phyloP scores from a whole-genome alignment of 2,797 vertebrate genomes.

The Merluccius polli region DNA sequence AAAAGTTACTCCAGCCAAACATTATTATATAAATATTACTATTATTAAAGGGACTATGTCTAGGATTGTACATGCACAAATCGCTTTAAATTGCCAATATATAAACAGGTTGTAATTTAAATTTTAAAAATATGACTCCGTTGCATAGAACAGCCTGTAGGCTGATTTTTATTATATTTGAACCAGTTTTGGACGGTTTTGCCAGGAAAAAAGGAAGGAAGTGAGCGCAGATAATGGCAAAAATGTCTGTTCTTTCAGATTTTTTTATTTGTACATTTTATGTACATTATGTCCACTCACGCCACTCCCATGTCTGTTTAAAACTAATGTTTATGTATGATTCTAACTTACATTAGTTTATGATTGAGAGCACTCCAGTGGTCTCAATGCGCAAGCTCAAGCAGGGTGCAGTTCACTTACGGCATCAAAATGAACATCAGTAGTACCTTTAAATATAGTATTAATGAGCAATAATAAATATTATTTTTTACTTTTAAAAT shows the following conservation, averaged over 20 bases:
- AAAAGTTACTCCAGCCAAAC: too few relatives aligned
- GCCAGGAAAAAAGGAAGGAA: neutral
- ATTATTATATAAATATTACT: too few relatives aligned
- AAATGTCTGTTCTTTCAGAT: neutral
- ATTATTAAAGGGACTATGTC: too few relatives aligned
- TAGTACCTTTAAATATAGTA: too few relatives aligned
- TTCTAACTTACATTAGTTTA: neutral
- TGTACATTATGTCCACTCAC: neutral
- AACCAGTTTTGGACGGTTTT: neutral
- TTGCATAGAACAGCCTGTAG: neutral
- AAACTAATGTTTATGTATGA: neutral
- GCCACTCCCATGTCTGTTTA: neutral
- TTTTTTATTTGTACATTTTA: neutral
- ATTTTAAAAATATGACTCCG: neutral
- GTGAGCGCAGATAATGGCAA: neutral
- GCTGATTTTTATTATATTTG: neutral
- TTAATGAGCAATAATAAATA: too few relatives aligned
- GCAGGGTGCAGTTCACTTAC: too few relatives aligned
- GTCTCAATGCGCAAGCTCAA: too few relatives aligned
- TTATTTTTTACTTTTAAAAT: too few relatives aligned
- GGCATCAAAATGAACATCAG: too few relatives aligned
- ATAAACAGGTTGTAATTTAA: neutral
- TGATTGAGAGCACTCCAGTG: too few relatives aligned
- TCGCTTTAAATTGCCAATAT: neutral
- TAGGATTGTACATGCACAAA: neutral